Conservation (phyloP, 2,888 invertebrate genomes). For the Dolichomitus sp. region DNA sequence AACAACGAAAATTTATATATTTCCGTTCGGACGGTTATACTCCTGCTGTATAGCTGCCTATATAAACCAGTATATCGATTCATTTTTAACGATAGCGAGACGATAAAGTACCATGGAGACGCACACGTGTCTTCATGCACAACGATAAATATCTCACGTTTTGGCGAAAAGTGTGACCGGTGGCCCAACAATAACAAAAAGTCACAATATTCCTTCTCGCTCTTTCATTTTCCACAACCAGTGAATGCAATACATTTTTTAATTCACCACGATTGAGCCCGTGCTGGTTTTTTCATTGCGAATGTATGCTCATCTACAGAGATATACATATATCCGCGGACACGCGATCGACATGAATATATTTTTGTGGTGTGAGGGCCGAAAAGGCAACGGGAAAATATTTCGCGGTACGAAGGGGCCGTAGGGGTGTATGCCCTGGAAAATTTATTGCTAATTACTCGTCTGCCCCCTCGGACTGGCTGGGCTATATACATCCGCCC, state of each 20-base stretch:
- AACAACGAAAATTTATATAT: slow-evolving; percentile 55
- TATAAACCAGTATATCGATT: slow-evolving; percentile 22
- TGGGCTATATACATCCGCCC: slow-evolving; percentile 10
- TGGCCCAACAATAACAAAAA: slow-evolving; percentile 43
- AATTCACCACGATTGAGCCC: slow-evolving; percentile 58
- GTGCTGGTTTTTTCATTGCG: slow-evolving; percentile 20
- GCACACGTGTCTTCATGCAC: slow-evolving; percentile 30
- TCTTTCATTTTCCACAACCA: slow-evolving; percentile 20
- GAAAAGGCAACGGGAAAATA: slow-evolving; percentile 52
- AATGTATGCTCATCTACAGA: neutral
- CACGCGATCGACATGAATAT: slow-evolving; percentile 15
- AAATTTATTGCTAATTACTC: slow-evolving; percentile 66
- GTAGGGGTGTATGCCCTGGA: slow-evolving; percentile 29
- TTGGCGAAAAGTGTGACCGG: neutral
- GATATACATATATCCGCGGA: too few relatives aligned
- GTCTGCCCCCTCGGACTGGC: slow-evolving; percentile 35
- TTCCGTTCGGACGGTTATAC: slow-evolving; percentile 38
- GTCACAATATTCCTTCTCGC: slow-evolving; percentile 33
- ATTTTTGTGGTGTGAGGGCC: slow-evolving; percentile 7
- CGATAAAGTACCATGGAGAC: slow-evolving; percentile 39
- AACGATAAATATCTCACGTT: slow-evolving; percentile 45
- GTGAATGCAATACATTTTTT: slow-evolving; percentile 50
- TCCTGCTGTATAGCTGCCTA: neutral
- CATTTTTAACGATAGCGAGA: slow-evolving; percentile 50
- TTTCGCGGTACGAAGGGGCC: slow-evolving; percentile 6